Base-by-base conservation (phyloP, 1,140 invertebrate species). In the Pseudomyrmex pallidus region DNA sequence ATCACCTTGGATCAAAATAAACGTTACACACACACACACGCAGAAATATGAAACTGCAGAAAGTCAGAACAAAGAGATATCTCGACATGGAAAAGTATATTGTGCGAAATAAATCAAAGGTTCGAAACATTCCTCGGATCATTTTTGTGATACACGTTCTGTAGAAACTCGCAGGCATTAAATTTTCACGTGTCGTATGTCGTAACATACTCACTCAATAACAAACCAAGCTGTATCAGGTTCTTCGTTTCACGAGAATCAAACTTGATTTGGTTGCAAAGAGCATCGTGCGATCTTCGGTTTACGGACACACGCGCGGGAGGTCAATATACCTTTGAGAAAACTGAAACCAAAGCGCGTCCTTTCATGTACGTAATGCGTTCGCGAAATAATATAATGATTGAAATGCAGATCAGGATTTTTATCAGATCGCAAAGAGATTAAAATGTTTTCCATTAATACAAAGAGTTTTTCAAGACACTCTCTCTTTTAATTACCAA, bases 301-400 rank as follows among this genome's bases (percentile, higher is more conserved):
- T 35, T 20, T 67, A 10, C 35, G 20, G 57, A 68, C 46, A 17
- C 1, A 46, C 20, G 13, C 17, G 44, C 50, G 35, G 25, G n/a
- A 46, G 50, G 17, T 67, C 63, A 52, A 13, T 22, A 77, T 12
- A 66, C 74, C 74, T 77, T 77, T 67, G 25, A 77, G 74, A 77
- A 76, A 76, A 12, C 25, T 46, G 61, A 76, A 44, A 67, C 50
- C 50, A 67, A 66, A n/a, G n/a, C 57, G 20, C 46, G 20, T 25
- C 25, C 50, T 22, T 67, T 77, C 13, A 54, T 66, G n/a, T 25
- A 2, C 15, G 7, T 35, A 54, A 54, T 44, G 13, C 12, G 17
- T 64, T 63, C 22, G 62, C 57, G 10, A 15, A 25, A 44, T 35
- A 17, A n/a, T 66, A 20, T 17, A 64, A 66, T 66, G n/a, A 15